Percentiles rank a stretch among this genome's conserved stretches.
These are phyloP conservation scores for Microchirus variegatus DNA, from an alignment of 2,797 vertebrate genomes.

Conservation along the genomic window DNA sequence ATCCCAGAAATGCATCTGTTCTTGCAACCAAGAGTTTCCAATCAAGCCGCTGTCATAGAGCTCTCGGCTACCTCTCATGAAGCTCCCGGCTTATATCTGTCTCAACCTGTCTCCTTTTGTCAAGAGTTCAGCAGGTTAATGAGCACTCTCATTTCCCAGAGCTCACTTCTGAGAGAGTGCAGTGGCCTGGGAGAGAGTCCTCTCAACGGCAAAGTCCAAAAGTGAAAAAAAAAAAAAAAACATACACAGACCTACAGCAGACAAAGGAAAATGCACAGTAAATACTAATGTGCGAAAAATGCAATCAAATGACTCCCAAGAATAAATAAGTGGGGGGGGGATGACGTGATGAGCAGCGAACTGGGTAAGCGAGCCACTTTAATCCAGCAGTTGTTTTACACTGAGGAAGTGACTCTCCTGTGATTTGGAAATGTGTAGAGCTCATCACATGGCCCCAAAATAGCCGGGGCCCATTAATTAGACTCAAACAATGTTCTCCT, in stretches of 20 bases:
- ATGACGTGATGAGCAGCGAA: neutral
- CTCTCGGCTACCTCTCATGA: slow-evolving; percentile 54
- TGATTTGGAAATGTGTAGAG: slow-evolving; percentile 72
- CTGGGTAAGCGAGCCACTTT: slow-evolving; percentile 66
- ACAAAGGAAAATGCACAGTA: slow-evolving; percentile 3
- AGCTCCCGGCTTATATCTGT: slow-evolving; percentile 61
- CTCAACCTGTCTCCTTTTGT: slow-evolving; percentile 69
- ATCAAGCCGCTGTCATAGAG: slow-evolving; percentile 59
- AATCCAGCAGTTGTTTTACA: slow-evolving; percentile 68
- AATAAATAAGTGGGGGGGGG: slow-evolving; percentile 8
- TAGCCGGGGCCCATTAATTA: slow-evolving; percentile 82
- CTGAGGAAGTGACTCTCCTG: slow-evolving; percentile 71
- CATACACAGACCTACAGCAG: slow-evolving; percentile 15
- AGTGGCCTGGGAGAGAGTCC: slow-evolving; percentile 15
- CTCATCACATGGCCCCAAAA: slow-evolving; percentile 76
- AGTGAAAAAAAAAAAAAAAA: slow-evolving; percentile 17
- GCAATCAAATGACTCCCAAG: slow-evolving; percentile 15
- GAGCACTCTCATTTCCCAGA: slow-evolving; percentile 52
- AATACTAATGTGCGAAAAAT: slow-evolving; percentile 1
- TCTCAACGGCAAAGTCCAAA: slow-evolving; percentile 24
- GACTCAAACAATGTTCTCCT: slow-evolving; percentile 79
- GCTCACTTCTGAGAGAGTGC: slow-evolving; percentile 17
- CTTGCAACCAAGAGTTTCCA: slow-evolving; percentile 45
- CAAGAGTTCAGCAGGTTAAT: slow-evolving; percentile 71
- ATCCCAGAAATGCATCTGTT: slow-evolving; percentile 52